phyloP scores from a whole-genome alignment of 2,888 invertebrate genomes.

The Spilosoma lubricipeda region DNA sequence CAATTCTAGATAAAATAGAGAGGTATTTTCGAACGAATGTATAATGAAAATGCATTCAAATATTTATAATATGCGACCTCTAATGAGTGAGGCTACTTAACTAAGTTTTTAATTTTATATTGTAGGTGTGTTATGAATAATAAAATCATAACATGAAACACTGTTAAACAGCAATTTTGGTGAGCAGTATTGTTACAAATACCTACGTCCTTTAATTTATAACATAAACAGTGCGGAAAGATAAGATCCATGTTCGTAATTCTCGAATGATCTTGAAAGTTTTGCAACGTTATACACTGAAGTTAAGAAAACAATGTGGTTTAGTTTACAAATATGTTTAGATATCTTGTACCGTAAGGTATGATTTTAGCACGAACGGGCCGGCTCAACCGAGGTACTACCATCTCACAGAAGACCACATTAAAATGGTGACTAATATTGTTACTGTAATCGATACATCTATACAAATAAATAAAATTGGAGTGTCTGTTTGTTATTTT shows the following conservation, averaged over 20 bases:
- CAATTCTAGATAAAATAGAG: no score
- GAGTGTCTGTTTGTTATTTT: no score
- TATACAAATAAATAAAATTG: no score
- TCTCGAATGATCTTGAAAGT: conserved; percentile 37
- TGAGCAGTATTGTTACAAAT: conserved; percentile 20
- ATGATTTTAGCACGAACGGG: no score
- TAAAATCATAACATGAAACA: background rate
- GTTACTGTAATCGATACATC: no score
- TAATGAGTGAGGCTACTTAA: background rate
- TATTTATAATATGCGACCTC: background rate
- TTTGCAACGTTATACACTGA: conserved; percentile 25
- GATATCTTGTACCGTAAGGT: no score
- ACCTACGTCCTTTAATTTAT: conserved; percentile 29
- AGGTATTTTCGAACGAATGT: no score
- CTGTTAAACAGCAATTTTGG: background rate
- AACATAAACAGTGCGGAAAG: conserved; percentile 43
- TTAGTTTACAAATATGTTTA: background rate
- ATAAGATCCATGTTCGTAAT: conserved; percentile 28
- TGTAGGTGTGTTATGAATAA: background rate
- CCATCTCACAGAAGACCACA: no score
- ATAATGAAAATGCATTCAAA: no score
- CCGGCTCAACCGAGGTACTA: no score
- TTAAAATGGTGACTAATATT: no score
- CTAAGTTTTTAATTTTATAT: background rate
- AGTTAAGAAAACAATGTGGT: conserved; percentile 7